Conservation (phyloP, 2,888 invertebrate species). For the Pollenia griseotomentosa region DNA sequence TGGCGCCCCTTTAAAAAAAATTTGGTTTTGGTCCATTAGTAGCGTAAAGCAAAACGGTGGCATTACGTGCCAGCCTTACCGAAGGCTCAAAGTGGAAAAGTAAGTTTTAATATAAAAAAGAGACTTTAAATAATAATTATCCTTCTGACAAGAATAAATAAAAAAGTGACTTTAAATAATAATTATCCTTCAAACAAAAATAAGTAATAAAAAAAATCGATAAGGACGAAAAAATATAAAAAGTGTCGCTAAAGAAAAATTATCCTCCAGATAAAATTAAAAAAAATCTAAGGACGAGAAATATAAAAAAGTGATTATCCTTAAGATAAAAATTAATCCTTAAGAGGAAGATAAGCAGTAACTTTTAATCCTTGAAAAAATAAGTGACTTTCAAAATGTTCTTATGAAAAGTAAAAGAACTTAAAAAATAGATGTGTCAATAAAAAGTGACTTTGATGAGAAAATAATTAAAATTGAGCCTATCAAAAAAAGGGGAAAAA, state of each 20-base stretch:
- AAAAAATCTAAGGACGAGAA: no score
- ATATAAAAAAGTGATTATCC: neutral
- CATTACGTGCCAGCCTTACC: slow-evolving; percentile 23
- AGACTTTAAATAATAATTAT: no score
- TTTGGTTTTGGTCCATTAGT: neutral
- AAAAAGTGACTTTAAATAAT: no score
- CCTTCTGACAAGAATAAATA: no score
- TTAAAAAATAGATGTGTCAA: neutral
- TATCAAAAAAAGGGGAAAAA: neutral
- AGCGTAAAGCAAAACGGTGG: slow-evolving; percentile 10
- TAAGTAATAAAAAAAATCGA: no score
- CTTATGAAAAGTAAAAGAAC: neutral
- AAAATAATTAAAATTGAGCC: neutral
- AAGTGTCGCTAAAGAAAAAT: no score
- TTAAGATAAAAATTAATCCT: neutral
- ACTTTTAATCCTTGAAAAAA: neutral
- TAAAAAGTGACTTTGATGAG: slow-evolving; percentile 1
- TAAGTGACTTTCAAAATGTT: neutral
- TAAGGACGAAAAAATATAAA: no score
- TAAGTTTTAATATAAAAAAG: no score
- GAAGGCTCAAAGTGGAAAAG: neutral
- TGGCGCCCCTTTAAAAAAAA: slow-evolving; percentile 4
- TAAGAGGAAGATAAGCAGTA: neutral
- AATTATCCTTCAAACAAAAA: no score
- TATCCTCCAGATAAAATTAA: no score